These are phyloP conservation scores for Paramuricea clavata DNA, from an alignment of 92 coral and sea anemone species.

Conservation along the genomic window DNA sequence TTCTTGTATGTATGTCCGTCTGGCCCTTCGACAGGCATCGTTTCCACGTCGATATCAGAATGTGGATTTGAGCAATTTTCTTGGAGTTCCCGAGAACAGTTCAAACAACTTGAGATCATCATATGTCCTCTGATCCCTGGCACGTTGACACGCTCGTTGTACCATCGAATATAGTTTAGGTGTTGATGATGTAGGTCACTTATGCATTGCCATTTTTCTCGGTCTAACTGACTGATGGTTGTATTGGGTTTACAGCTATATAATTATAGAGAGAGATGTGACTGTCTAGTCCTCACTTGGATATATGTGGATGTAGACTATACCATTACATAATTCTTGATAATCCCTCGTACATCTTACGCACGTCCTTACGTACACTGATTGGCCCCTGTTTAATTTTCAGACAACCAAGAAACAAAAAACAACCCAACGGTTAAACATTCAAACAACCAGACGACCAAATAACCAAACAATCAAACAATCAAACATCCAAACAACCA, in stretches of 20 bases:
- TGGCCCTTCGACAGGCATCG: slow-evolving; percentile 36
- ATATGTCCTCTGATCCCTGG: slow-evolving; percentile 27
- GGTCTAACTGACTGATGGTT: not conserved
- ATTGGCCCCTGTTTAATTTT: too few relatives aligned
- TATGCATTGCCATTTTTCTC: slow-evolving; percentile 10
- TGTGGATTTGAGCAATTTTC: slow-evolving; percentile 22
- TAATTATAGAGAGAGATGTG: too few relatives aligned
- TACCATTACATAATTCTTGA: too few relatives aligned
- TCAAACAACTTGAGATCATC: slow-evolving; percentile 24
- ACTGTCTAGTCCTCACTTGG: too few relatives aligned
- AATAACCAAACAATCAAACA: too few relatives aligned
- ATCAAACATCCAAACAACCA: too few relatives aligned
- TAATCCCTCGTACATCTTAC: too few relatives aligned
- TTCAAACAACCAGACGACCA: too few relatives aligned
- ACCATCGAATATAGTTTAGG: not conserved
- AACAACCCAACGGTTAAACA: too few relatives aligned
- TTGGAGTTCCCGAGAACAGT: not conserved
- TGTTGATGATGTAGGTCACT: slow-evolving; percentile 5
- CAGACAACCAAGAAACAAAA: too few relatives aligned
- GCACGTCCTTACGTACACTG: too few relatives aligned
- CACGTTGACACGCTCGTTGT: not conserved
- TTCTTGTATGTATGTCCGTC: slow-evolving; percentile 34
- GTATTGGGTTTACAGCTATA: slow-evolving; percentile 9
- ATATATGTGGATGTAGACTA: too few relatives aligned
- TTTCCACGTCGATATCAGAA: not conserved